Evolutionary conservation across 2,888 invertebrate species (phyloP), one percentile per base, ranked within the genome.

Genomic region (Nudaria mundana): DNA sequence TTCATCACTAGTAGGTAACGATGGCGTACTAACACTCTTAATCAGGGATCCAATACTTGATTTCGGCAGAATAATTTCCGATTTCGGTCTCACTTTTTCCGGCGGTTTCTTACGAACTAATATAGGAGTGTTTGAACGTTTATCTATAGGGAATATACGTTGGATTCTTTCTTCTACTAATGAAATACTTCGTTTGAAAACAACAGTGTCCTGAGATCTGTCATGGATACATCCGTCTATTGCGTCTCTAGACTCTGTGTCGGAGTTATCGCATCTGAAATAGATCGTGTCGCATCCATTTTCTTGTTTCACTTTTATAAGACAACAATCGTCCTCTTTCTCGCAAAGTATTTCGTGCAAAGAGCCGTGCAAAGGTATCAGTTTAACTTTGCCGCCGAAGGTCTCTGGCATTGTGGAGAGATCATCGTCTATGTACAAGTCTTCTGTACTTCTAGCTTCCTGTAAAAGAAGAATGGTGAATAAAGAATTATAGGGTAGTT

Each of bases 361-460:
- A 5, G 85, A 87, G 5, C 85, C 83, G 64, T 84, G 83, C 6
- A 88, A 52, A 0, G 89, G 89, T 6, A 86, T 80, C 23, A 88
- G 67, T 46, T 82, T 81, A 42, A 88, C 80, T 40, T 64, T 68
- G 1, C 84, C 84, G 41, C 85, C 84, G 56, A 87, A 87, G 62
- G 81, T 82, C 37, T 87, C 87, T 47, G 85, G 84, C 76, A 85
- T 74, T 14, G 85, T 77, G 1, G 88, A 85, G 22, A 90, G 65
- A 51, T 90, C 90, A 65, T 90, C 90, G 63, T 90, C 90, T 56
- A 90, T 90, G 71, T 90, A 90, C 32, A 90, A 63, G 57, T 90
- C 90, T 50, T 90, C 90, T n/a, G 89, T 90, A 65, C 90, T 90
- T 63, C 77, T 77, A 61, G 88, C 88, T 78, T 89, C 85, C 89